These are phyloP conservation scores for Pyrocephalus nanus DNA, from an alignment of 2,797 vertebrate genomes.

Conservation along the genomic window DNA sequence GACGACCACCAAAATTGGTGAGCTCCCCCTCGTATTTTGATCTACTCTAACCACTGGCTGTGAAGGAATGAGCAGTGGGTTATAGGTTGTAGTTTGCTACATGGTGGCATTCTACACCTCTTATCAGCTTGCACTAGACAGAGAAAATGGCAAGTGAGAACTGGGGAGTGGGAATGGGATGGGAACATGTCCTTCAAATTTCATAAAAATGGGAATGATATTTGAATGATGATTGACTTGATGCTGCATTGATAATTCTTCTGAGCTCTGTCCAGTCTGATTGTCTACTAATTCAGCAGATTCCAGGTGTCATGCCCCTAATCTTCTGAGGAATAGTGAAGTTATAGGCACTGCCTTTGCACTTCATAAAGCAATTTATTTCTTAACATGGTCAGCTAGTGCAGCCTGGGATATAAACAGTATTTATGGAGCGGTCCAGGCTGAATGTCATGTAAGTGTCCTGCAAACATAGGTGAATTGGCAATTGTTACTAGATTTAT, in stretches of 20 bases:
- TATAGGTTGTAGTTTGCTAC: slow-evolving; percentile 2
- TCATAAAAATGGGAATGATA: not conserved
- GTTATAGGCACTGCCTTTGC: slow-evolving; percentile 1
- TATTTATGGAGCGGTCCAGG: not conserved
- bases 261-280: not conserved
- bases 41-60: slow-evolving; percentile 60
- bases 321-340: not conserved
- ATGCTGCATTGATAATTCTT: slow-evolving; percentile 12
- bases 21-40: slow-evolving; percentile 66
- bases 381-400: not conserved
- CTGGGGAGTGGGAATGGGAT: not conserved
- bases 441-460: not conserved
- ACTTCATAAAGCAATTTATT: not conserved
- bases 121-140: slow-evolving; percentile 9
- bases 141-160: slow-evolving; percentile 29
- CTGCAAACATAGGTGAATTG: not conserved
- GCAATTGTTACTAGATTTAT: not conserved
- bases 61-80: slow-evolving; percentile 41
- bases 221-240: not conserved
- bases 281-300: slow-evolving; percentile 24
- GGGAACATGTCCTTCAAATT: not conserved
- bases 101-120: not conserved
- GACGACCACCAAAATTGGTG: slow-evolving; percentile 76
- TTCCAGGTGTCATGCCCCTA: not conserved
- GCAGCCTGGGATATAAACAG: not conserved